These are phyloP conservation scores for Chrysomela aeneicollis DNA, from an alignment of 2,888 invertebrate genomes.

Conservation along the genomic window DNA sequence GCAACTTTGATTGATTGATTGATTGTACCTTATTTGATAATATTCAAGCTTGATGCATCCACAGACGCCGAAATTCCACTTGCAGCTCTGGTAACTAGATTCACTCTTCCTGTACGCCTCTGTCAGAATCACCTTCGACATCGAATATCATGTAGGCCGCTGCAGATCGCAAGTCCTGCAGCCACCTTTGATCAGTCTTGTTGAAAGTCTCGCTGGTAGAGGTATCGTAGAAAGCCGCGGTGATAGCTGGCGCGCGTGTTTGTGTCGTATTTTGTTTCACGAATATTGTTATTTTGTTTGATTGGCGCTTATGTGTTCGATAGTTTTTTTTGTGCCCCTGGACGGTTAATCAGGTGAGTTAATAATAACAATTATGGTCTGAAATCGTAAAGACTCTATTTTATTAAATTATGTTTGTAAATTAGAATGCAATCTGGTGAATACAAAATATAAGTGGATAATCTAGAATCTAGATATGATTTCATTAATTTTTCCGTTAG, in stretches of 20 bases:
- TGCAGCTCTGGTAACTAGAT: neutral
- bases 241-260: conserved; percentile 39
- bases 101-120: conserved; percentile 2
- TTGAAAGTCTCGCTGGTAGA: conserved; percentile 52
- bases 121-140: conserved; percentile 46
- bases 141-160: conserved; percentile 51
- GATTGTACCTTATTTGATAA: too few species aligned
- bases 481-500: too few species aligned
- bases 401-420: too few species aligned
- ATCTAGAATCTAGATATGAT: too few species aligned
- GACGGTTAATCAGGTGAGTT: neutral
- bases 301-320: conserved; percentile 15
- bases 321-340: neutral
- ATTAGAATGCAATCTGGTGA: too few species aligned
- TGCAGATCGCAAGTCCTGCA: conserved; percentile 49
- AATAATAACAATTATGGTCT: neutral
- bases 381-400: too few species aligned
- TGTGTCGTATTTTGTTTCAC: conserved; percentile 39
- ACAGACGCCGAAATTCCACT: neutral
- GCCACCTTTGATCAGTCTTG: conserved; percentile 53
- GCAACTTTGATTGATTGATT: too few species aligned
- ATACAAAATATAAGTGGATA: too few species aligned
- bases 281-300: conserved; percentile 13
- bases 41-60: too few species aligned
- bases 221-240: conserved; percentile 41